Evolutionary conservation across 2,113 vertebrate genomes (phyloP).

Genomic region (Microcebus griseorufus): DNA sequence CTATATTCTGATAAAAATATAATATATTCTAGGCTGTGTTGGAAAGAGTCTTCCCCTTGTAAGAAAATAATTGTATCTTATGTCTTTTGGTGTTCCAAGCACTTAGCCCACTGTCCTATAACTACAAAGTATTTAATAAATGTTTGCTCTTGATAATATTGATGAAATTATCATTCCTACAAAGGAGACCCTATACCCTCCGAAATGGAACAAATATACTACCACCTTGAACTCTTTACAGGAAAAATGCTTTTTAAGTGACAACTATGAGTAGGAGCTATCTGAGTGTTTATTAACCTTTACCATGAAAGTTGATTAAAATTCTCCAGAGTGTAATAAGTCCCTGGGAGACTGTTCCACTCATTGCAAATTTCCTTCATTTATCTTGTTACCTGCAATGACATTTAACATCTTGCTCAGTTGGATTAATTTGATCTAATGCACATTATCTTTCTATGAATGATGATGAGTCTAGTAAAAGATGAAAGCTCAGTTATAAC

Average conservation of each 20-base stretch:
- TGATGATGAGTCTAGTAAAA: constrained; percentile 30
- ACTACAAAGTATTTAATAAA: background rate
- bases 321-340: constrained; percentile 30
- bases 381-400: constrained; percentile 63
- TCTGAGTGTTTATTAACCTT: constrained; percentile 56
- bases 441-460: constrained; percentile 50
- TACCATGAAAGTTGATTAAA: constrained; percentile 49
- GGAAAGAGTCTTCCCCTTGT: background rate
- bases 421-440: constrained; percentile 60
- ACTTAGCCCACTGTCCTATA: background rate
- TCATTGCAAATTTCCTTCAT: constrained; percentile 65
- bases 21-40: background rate
- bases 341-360: constrained; percentile 29
- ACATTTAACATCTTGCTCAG: constrained; percentile 64
- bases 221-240: background rate
- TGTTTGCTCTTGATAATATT: background rate
- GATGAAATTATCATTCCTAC: background rate
- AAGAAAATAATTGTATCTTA: background rate
- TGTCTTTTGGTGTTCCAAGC: background rate
- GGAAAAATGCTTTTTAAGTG: constrained; percentile 19
- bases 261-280: background rate
- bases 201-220: constrained; percentile 18
- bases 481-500: constrained; percentile 34
- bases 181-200: background rate
- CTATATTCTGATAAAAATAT: background rate